Evolutionary conservation across 92 coral and sea anemone species (phyloP), one percentile per base, ranked within the genome.

Genomic region (Phenganax marumi): DNA sequence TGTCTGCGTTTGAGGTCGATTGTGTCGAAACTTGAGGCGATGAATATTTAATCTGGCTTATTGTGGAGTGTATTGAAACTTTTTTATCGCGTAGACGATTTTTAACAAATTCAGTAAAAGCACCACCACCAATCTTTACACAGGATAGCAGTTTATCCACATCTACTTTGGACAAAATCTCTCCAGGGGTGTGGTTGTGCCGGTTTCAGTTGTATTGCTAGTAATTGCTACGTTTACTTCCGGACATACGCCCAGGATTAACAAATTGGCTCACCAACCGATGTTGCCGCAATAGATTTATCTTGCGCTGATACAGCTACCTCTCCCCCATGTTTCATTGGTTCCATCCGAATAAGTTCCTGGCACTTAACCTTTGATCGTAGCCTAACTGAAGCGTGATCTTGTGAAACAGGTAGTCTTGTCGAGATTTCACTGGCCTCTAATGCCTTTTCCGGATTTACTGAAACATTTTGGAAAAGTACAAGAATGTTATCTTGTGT

Each of bases 311-410:
- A 52, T 21, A 48, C 18, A 33, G 9, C 52, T 70, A 70, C 50
- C 77, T 72, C 57, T 13, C 77, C 77, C 13, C 77, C n/a, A 21
- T 72, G 56, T 52, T 72, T 72, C 60, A 72, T 22, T 72, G 77
- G 56, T 24, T 26, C 77, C 54, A 72, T 72, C 77, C 58, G 52
- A 57, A 72, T 72, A 52, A 72, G 58, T 24, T 50, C 56, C 13
- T 72, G 77, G 50, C 77, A 72, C 9, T 21, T 50, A 18, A 72
- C 77, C 43, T 72, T 72, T 48, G 77, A 50, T 52, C 56, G 52
- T 16, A 72, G 77, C 77, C 55, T 72, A 23, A 72, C 77, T 49
- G 77, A 46, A 50, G 51, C 48, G 57, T 26, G 56, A 52, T 24
- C 26, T 52, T 72, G 56, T 11, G 77, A 48, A 13, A 52, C 77